These are phyloP conservation scores for Tragelaphus scriptus DNA, from an alignment of 2,113 vertebrate species.

Conservation along the genomic window DNA sequence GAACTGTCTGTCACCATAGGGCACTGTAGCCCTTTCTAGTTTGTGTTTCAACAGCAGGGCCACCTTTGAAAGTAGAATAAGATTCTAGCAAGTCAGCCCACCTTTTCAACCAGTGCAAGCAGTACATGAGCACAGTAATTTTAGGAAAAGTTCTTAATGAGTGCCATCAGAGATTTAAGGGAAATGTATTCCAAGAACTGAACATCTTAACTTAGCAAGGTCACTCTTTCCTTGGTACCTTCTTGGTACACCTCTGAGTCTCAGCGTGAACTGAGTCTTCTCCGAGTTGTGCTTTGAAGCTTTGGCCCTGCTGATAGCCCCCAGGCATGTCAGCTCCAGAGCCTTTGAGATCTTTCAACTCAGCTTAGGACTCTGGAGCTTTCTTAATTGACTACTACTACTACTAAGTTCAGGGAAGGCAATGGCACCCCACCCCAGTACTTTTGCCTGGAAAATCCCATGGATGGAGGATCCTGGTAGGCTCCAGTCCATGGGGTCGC, in stretches of 20 bases:
- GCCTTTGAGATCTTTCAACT: neutral
- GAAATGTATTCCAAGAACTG: constrained; percentile 25
- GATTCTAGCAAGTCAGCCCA: neutral
- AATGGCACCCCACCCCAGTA: no score
- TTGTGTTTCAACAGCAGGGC: neutral
- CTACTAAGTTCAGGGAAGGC: no score
- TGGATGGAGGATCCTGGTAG: no score
- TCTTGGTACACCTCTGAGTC: neutral
- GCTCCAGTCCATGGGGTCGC: no score
- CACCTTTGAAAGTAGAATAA: constrained; percentile 4
- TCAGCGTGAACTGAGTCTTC: neutral
- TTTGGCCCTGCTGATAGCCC: neutral
- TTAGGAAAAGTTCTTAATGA: constrained; percentile 29
- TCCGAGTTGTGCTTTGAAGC: neutral
- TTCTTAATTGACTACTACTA: neutral
- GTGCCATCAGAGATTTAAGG: neutral
- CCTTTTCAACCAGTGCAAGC: neutral
- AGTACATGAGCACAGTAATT: neutral
- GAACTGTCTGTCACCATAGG: neutral
- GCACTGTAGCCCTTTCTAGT: neutral
- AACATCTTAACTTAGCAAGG: neutral
- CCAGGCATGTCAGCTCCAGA: neutral
- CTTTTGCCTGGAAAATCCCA: no score
- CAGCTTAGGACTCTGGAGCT: neutral
- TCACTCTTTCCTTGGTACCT: neutral